Percentiles rank a stretch among this genome's conserved stretches.
phyloP scores from a whole-genome alignment of 1,140 invertebrate species.

The Brachionus sp. region DNA sequence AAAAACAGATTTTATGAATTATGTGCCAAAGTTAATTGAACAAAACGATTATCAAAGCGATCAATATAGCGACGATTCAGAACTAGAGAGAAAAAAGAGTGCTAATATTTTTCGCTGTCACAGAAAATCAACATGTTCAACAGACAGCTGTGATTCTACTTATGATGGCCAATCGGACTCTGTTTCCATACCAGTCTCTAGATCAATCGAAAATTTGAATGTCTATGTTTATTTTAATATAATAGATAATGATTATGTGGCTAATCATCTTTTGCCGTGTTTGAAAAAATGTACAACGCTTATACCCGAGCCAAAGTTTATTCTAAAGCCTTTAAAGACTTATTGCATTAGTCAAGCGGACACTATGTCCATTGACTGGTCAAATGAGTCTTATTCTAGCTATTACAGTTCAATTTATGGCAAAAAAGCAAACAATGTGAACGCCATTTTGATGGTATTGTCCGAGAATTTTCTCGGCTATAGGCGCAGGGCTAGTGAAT shows the following conservation, averaged over 20 bases:
- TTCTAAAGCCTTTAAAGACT: not conserved
- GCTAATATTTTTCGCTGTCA: not conserved
- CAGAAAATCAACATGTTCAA: constrained; percentile 10
- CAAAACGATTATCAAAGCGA: not conserved
- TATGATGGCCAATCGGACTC: constrained; percentile 17
- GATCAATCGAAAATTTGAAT: constrained; percentile 11
- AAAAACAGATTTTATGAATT: not conserved
- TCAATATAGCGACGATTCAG: not conserved
- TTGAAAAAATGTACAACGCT: constrained; percentile 2
- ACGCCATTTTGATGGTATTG: not conserved
- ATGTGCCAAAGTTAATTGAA: constrained; percentile 13
- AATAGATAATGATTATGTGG: constrained; percentile 25
- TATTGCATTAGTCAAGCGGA: not conserved
- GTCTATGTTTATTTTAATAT: constrained; percentile 16
- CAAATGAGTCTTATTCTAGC: not conserved
- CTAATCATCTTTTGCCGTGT: not conserved
- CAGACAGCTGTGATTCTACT: constrained; percentile 11
- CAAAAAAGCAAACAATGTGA: not conserved
- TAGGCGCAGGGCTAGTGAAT: not conserved
- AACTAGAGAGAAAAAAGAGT: not conserved
- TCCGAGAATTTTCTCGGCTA: constrained; percentile 17
- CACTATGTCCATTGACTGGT: not conserved
- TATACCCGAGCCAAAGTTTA: constrained; percentile 3
- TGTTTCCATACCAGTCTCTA: not conserved
- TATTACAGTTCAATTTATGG: constrained; percentile 17